Evolutionary conservation across 2,888 invertebrate genomes (phyloP), one percentile per base, ranked within the genome.

Genomic region (Nineta flava): DNA sequence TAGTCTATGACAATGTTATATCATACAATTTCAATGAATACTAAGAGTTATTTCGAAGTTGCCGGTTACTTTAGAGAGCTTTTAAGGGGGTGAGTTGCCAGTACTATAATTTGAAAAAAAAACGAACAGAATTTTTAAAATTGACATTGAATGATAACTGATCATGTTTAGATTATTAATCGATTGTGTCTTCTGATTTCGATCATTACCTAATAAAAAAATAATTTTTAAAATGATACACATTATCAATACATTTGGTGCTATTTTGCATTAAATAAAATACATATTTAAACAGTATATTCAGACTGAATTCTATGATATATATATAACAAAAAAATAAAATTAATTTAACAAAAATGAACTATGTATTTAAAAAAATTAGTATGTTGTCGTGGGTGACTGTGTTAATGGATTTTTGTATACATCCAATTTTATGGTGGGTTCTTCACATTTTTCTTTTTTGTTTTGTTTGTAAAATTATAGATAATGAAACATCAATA

Each of bases 271-370:
- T 47, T 34, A 47, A 47, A 35, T 43, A 13, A 21, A 16, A 34
- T 26, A 26, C 26, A 26, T 26, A 26, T 26, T 38, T 38, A 38
- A 13, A 38, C 38, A 38, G 38, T 38, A 38, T 13, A 31, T 47
- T 47, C 47, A 47, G 47, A 47, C 47, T 47, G 47, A 47, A 43
- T 16, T 40, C 40, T 40, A 40, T 16, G 13, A 40, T 40, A 40
- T 40, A 26, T 26, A 26, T 26, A 13, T 15, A 16, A 40, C n/a
- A n/a, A n/a, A n/a, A 15, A 40, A 15, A 40, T 9, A 13, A 15
- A 38, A 7, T 38, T 38, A 15, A 35, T 10, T 38, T n/a, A 13
- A 16, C 2, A 9, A 40, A 9, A 40, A 15, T 15, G 15, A 19
- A 43, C 43, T 19, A 19, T 43, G n/a, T 43, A 12, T n/a, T 43